Evolutionary conservation across 1,140 invertebrate species (phyloP).

Genomic region (Drosophila kohkoa): DNA sequence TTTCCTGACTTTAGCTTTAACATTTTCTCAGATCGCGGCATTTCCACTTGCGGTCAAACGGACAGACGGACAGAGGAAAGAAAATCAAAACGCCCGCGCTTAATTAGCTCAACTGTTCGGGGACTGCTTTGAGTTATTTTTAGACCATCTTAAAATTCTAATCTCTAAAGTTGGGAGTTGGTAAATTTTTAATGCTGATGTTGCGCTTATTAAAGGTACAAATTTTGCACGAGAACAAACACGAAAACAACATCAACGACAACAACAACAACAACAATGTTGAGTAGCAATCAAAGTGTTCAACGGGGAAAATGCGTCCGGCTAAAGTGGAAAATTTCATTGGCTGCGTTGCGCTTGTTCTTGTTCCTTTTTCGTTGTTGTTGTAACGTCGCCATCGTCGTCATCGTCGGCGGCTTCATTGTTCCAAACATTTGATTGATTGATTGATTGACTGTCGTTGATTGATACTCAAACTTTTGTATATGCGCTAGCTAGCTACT

Average conservation of each 20-base stretch:
- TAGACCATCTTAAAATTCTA: no score
- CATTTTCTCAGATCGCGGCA: no score
- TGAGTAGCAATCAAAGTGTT: constrained; percentile 7
- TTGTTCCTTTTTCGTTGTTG: background rate
- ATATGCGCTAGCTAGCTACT: constrained; percentile 20
- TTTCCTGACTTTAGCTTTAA: no score
- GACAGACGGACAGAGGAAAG: no score
- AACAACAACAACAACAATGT: constrained; percentile 3
- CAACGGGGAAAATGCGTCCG: background rate
- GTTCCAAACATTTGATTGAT: constrained; percentile 58
- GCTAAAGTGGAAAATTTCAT: constrained; percentile 34
- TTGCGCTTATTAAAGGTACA: background rate
- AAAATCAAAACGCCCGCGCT: no score
- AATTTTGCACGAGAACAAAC: background rate
- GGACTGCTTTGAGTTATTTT: no score
- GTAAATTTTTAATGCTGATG: background rate
- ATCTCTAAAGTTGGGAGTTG: no score
- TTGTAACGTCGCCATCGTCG: constrained; percentile 2
- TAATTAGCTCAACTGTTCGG: no score
- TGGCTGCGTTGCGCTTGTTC: constrained; percentile 1
- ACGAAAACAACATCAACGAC: constrained; percentile 1
- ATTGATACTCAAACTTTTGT: constrained; percentile 65
- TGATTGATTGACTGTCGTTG: constrained; percentile 66
- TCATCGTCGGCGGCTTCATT: constrained; percentile 38
- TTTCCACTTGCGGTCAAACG: no score